Evolutionary conservation across 1,140 invertebrate genomes (phyloP).

Genomic region (Panulirus ornatus): DNA sequence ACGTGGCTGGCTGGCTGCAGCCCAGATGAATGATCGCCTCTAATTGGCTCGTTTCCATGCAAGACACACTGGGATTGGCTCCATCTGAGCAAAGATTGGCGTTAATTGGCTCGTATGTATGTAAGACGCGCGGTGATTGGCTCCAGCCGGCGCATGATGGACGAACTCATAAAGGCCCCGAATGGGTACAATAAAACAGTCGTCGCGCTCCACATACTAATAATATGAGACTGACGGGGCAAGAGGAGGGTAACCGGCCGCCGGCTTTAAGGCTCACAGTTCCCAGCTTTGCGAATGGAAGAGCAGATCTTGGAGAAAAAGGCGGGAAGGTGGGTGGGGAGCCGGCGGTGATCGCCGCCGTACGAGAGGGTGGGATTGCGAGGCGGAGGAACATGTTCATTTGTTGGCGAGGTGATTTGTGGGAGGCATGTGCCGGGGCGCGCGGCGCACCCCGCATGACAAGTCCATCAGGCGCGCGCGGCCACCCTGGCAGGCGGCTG

Average conservation of each 20-base stretch:
- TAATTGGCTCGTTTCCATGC: slow-evolving; percentile 64
- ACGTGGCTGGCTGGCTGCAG: neutral
- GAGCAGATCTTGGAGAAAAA: neutral
- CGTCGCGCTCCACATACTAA: slow-evolving; percentile 68
- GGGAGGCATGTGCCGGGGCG: neutral
- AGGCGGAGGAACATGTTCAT: slow-evolving; percentile 53
- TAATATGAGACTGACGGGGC: slow-evolving; percentile 19
- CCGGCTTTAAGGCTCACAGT: neutral
- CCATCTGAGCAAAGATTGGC: slow-evolving; percentile 65
- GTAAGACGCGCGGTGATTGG: slow-evolving; percentile 67
- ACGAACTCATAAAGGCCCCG: slow-evolving; percentile 67
- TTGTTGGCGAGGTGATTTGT: slow-evolving; percentile 57
- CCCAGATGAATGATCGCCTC: slow-evolving; percentile 51
- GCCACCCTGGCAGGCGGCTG: too few relatives aligned
- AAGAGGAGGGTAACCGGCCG: neutral
- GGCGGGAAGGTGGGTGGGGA: neutral
- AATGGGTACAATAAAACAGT: slow-evolving; percentile 71
- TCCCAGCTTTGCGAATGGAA: neutral
- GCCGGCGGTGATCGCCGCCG: neutral
- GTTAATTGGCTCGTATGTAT: slow-evolving; percentile 72
- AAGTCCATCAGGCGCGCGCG: neutral
- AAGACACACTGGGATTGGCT: slow-evolving; percentile 57
- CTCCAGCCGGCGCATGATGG: slow-evolving; percentile 62
- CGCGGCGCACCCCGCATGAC: neutral
- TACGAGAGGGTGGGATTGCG: slow-evolving; percentile 42